phyloP scores from a whole-genome alignment of 1,140 invertebrate species.

The Tetramorium parvispinum region DNA sequence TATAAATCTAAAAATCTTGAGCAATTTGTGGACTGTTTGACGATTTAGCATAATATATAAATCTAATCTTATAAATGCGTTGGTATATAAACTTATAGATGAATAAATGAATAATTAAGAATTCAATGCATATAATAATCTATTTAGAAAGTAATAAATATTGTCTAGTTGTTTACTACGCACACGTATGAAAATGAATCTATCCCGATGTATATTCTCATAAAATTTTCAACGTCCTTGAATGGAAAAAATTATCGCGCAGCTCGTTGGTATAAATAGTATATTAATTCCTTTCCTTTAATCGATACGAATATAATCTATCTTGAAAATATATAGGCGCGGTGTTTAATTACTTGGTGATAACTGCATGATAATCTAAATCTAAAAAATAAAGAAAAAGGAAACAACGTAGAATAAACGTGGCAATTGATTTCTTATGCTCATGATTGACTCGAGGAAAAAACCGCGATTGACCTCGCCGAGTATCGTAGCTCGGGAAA shows the following conservation, averaged over 20 bases:
- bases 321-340: not conserved
- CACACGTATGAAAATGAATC: not conserved
- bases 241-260: not conserved
- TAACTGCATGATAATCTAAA: not conserved
- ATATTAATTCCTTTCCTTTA: not conserved
- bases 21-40: not conserved
- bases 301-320: not conserved
- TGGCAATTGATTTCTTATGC: not conserved
- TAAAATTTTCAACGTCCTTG: not conserved
- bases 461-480: not conserved
- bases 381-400: not conserved
- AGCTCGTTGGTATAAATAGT: not conserved
- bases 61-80: not conserved
- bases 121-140: not conserved
- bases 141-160: not conserved
- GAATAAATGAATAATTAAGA: not conserved
- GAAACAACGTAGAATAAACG: not conserved
- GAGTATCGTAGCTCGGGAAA: not conserved
- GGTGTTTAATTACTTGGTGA: not conserved
- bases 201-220: not conserved
- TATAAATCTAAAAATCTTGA: not conserved
- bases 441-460: not conserved
- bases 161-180: not conserved
- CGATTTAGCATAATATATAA: not conserved
- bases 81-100: not conserved